Percentiles rank a stretch among this genome's conserved stretches.
These are phyloP conservation scores for Pinctada fucata DNA, from an alignment of 2,888 invertebrate species.

Conservation along the genomic window DNA sequence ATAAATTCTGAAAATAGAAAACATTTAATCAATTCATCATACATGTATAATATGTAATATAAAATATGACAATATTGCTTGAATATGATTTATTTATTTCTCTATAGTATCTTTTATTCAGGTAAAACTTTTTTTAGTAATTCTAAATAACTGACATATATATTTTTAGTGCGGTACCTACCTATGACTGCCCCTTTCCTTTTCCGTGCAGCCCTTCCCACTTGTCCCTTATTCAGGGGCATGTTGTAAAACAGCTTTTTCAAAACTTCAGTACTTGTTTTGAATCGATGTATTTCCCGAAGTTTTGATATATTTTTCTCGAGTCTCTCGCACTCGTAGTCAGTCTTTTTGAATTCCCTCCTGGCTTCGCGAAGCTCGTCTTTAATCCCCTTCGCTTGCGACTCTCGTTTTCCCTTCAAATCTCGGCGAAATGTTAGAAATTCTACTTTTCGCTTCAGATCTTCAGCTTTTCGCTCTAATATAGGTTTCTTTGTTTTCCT, in stretches of 20 bases:
- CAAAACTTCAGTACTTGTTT: slow-evolving; percentile 65
- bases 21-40: too few relatives aligned
- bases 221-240: slow-evolving; percentile 56
- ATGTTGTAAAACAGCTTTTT: slow-evolving; percentile 71
- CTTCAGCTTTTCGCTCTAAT: slow-evolving; percentile 60
- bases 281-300: slow-evolving; percentile 63
- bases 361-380: slow-evolving; percentile 46
- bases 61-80: too few relatives aligned
- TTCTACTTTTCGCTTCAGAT: slow-evolving; percentile 58
- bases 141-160: too few relatives aligned
- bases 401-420: slow-evolving; percentile 45
- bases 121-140: too few relatives aligned
- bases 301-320: slow-evolving; percentile 61
- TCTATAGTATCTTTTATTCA: too few relatives aligned
- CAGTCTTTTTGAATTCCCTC: slow-evolving; percentile 53
- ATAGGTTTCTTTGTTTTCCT: slow-evolving; percentile 54
- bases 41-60: too few relatives aligned
- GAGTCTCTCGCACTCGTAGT: slow-evolving; percentile 61
- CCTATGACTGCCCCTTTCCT: slow-evolving; percentile 51
- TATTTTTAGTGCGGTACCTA: slow-evolving; percentile 17
- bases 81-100: too few relatives aligned
- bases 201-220: slow-evolving; percentile 22
- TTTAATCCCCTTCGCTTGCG: slow-evolving; percentile 49
- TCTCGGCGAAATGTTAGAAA: slow-evolving; percentile 55
- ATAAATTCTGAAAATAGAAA: too few relatives aligned